These are phyloP conservation scores for Philaethria dido DNA, from an alignment of 2,888 invertebrate species.

Conservation along the genomic window DNA sequence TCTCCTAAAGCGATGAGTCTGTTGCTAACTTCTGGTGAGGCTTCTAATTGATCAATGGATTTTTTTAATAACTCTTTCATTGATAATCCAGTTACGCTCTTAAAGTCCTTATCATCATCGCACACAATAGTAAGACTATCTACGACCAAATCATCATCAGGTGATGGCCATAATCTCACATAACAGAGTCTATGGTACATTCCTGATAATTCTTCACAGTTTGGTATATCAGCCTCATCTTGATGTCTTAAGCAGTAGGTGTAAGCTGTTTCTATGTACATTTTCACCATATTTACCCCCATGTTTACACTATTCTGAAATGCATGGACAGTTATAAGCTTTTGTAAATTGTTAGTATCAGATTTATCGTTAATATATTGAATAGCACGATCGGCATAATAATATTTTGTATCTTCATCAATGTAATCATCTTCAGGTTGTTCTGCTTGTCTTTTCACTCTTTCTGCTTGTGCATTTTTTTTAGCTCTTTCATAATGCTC, in stretches of 20 bases:
- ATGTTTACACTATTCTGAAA: constrained; percentile 57
- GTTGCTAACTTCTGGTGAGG: constrained; percentile 50
- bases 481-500: constrained; percentile 28
- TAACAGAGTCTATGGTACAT: constrained; percentile 61
- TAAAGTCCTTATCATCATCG: constrained; percentile 61
- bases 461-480: constrained; percentile 37
- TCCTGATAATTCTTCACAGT: constrained; percentile 68
- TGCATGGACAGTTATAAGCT: constrained; percentile 63
- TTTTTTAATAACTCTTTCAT: constrained; percentile 52
- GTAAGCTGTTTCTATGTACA: constrained; percentile 67
- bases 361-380: constrained; percentile 57
- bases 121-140: constrained; percentile 60
- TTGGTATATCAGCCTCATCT: constrained; percentile 49
- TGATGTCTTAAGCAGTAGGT: constrained; percentile 63
- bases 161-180: constrained; percentile 64
- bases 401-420: constrained; percentile 64
- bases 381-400: constrained; percentile 64
- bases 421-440: constrained; percentile 56
- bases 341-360: constrained; percentile 61
- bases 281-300: constrained; percentile 57
- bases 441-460: constrained; percentile 52
- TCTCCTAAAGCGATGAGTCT: constrained; percentile 64
- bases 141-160: constrained; percentile 63
- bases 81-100: constrained; percentile 59
- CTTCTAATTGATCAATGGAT: constrained; percentile 59